Evolutionary conservation across 1,140 invertebrate species (phyloP), one percentile per base, ranked within the genome.

Genomic region (Cyphomyrmex costatus): DNA sequence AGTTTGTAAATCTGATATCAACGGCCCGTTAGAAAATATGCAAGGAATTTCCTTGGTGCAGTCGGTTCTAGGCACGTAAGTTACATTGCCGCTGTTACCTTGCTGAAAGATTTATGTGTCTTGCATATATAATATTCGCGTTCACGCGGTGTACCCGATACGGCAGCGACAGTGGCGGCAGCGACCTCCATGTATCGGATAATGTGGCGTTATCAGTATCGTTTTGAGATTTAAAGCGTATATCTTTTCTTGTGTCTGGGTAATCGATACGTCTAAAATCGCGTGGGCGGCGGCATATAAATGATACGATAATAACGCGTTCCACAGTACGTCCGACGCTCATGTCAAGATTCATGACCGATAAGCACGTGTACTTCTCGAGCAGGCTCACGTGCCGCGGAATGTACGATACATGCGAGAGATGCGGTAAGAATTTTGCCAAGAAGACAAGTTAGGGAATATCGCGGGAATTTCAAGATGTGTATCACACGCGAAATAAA

Each of bases 41-140:
- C 36, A 27, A 30, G 79, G 27, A 83, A 74, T 83, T 83, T 83
- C 4, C 79, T 33, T 16, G 42, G 53, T 36, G 36, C 51, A 14
- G 36, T 24, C 24, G 66, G 8, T 51, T 80, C 27, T 73, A 79
- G 60, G 51, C 56, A 70, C 49, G 42, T 27, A 82, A 53, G 21
- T 71, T 46, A 71, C 77, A 77, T 71, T 58, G 84, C 65, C 71
- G 53, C 68, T 68, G 88, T 89, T 86, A 68, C 88, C 74, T 84
- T 76, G 76, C 84, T 56, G 27, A 33, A 33, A 87, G 85, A 90
- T 90, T 90, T 90, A 90, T 90, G 89, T 73, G 78, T 78, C 87
- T 83, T 79, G 88, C 87, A 83, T 87, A 76, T 78, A 71, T 86
- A 86, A 89, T 88, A 89, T 82, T 71, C 51, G 87, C 84, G 83